Percentiles rank a stretch among this genome's conserved stretches.
Evolutionary conservation across 1,140 invertebrate species (phyloP).

Genomic region (Dreissena rostriformis): DNA sequence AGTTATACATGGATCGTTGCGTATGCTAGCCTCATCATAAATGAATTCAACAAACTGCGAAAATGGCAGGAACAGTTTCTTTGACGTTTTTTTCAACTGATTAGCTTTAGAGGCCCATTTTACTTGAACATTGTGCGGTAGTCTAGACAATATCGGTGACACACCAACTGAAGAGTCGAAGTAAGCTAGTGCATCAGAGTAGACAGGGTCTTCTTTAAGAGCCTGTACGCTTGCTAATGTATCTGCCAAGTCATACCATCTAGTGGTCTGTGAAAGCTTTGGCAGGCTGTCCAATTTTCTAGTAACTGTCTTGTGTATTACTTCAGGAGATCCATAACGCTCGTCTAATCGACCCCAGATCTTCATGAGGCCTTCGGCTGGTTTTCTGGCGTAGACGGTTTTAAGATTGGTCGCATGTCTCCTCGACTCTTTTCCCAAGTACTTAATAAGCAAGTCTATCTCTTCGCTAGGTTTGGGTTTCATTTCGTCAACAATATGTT

Average conservation of each 20-base stretch:
- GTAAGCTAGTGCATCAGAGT: not conserved
- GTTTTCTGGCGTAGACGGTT: slow-evolving; percentile 24
- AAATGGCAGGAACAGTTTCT: slow-evolving; percentile 24
- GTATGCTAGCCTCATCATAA: not conserved
- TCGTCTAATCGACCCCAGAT: slow-evolving; percentile 62
- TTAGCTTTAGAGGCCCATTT: slow-evolving; percentile 16
- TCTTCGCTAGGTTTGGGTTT: slow-evolving; percentile 45
- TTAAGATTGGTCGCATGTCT: slow-evolving; percentile 52
- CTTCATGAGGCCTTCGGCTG: slow-evolving; percentile 16
- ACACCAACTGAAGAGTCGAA: slow-evolving; percentile 17
- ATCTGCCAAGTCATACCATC: slow-evolving; percentile 14
- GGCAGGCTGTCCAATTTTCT: slow-evolving; percentile 21
- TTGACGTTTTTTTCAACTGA: not conserved
- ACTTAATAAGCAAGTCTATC: slow-evolving; percentile 57
- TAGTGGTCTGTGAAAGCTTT: not conserved
- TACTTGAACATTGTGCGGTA: slow-evolving; percentile 15
- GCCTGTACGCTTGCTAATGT: too few relatives aligned
- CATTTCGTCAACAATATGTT: slow-evolving; percentile 43
- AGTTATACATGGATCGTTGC: slow-evolving; percentile 41
- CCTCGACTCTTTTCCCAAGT: slow-evolving; percentile 37
- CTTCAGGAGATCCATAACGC: slow-evolving; percentile 52
- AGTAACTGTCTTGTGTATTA: not conserved
- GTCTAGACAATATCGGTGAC: slow-evolving; percentile 1
- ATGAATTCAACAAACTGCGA: slow-evolving; percentile 22
- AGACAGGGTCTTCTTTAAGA: slow-evolving; percentile 3